phyloP scores from a whole-genome alignment of 1,140 invertebrate species.

The Ceratina calcarata region DNA sequence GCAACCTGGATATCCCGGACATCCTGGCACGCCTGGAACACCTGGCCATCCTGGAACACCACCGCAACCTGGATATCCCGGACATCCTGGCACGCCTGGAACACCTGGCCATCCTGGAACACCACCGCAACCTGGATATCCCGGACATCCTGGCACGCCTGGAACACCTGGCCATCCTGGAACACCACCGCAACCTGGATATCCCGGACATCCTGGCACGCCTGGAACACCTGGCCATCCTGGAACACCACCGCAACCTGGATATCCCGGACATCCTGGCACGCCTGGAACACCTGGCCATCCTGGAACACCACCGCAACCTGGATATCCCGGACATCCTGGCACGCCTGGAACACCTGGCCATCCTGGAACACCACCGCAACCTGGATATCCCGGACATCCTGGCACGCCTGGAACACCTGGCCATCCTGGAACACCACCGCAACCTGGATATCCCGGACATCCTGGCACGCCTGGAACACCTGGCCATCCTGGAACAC shows the following conservation, averaged over 20 bases:
- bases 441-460: slow-evolving; percentile 66
- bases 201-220: slow-evolving; percentile 33
- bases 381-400: slow-evolving; percentile 72
- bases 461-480: background rate
- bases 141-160: too few relatives aligned
- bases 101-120: background rate
- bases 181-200: slow-evolving; percentile 41
- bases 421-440: background rate
- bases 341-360: too few relatives aligned
- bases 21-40: too few relatives aligned
- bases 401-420: slow-evolving; percentile 21
- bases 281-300: too few relatives aligned
- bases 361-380: slow-evolving; percentile 61
- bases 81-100: background rate
- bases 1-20: too few relatives aligned
- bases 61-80: too few relatives aligned
- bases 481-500: slow-evolving; percentile 1
- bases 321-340: slow-evolving; percentile 39
- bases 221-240: slow-evolving; percentile 37
- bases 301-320: slow-evolving; percentile 58
- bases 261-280: too few relatives aligned
- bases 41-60: too few relatives aligned
- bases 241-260: too few relatives aligned
- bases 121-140: too few relatives aligned
- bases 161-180: background rate